Base-by-base conservation (phyloP, 2,888 invertebrate species). In the Volucella bombylans region DNA sequence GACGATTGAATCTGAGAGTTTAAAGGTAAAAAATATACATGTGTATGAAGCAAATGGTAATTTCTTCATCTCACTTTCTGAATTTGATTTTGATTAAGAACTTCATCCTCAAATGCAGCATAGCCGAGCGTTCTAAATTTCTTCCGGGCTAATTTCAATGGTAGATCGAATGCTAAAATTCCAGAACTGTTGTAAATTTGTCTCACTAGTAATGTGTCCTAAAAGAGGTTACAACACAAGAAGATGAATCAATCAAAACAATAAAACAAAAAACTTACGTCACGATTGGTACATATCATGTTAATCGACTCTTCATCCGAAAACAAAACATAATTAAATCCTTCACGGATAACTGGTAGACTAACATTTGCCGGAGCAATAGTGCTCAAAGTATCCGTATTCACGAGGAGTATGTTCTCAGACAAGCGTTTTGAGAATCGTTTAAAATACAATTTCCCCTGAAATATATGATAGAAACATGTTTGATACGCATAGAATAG, bases 401-500 rank as follows among this genome's bases (percentile, higher is more conserved):
- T 91, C 1, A 92, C 90, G 49, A 91, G 87, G 45, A 91, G 89
- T 64, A 92, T 86, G 50, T 92, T 93, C 89, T 92, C 94, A 88
- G 89, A 90, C 88, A 89, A 91, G 87, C 87, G 92, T 89, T 89
- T 94, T 78, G 90, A 93, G 86, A 93, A 93, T 86, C 93, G 93
- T 87, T 97, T 95, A 89, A 96, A 96, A 90, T 96, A 97, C 87
- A 98, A 92, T 89, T 96, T 96, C 87, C 95, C 95, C 96, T 96
- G 90, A 86, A 92, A 93, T 8, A n/a, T 45, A 54, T 10, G 18
- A 55, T n/a, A 8, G 6, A n/a, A 15, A 43, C 15, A 43, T 9
- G 8, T 12, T 8, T 11, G 10, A 11, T 14, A 67, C 55, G 52
- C 67, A 55, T 54, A 71, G 52, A 67, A 47, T 4, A 50, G 50